These are phyloP conservation scores for Halictus quadricinctus DNA, from an alignment of 2,888 invertebrate genomes.

Conservation along the genomic window DNA sequence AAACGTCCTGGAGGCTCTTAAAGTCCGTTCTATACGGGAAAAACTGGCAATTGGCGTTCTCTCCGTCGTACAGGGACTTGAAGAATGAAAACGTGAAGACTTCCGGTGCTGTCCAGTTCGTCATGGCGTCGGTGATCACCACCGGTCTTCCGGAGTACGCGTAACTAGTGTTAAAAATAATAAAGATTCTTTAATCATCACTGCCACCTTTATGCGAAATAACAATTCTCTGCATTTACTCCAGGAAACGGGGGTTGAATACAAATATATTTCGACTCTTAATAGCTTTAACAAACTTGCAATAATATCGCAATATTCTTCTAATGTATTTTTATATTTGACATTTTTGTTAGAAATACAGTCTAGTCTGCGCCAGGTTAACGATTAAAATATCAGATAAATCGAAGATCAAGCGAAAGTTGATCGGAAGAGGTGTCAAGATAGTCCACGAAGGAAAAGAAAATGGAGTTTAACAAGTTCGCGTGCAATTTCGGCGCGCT, in stretches of 20 bases:
- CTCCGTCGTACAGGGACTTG: constrained; percentile 87
- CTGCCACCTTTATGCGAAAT: neutral
- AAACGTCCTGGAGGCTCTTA: constrained; percentile 89
- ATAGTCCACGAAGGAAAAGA: neutral
- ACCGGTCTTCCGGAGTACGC: constrained; percentile 92
- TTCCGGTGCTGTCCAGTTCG: constrained; percentile 90
- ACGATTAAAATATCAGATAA: too few species aligned
- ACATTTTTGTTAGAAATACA: too few species aligned
- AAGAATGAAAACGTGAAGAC: constrained; percentile 93
- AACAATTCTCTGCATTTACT: neutral
- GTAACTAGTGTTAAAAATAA: constrained; percentile 78
- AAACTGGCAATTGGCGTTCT: constrained; percentile 90
- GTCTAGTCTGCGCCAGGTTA: too few species aligned
- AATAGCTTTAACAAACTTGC: neutral
- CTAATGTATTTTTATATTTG: too few species aligned
- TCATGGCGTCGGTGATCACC: constrained; percentile 92
- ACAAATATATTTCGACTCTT: neutral
- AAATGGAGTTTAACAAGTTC: neutral
- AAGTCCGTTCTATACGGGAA: constrained; percentile 97
- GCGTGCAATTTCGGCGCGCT: neutral
- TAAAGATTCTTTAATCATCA: neutral
- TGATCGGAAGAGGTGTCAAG: neutral
- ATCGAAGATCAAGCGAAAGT: too few species aligned
- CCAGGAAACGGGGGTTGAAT: neutral
- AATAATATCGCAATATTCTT: too few species aligned